These are phyloP conservation scores for Leptodactylus fuscus DNA, from an alignment of 2,113 vertebrate genomes.

Conservation along the genomic window DNA sequence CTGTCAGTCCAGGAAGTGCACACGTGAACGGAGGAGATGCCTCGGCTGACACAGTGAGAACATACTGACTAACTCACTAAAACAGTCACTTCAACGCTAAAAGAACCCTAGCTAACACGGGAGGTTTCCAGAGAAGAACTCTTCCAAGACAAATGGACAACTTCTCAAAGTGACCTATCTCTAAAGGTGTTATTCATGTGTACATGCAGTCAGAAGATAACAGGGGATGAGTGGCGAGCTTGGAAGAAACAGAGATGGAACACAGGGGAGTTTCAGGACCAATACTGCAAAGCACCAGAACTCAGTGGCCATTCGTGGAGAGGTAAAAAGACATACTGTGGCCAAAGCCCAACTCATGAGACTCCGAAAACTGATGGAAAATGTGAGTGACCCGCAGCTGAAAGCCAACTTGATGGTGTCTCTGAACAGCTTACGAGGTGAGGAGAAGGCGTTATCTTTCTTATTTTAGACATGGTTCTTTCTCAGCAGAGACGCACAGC, in stretches of 20 bases:
- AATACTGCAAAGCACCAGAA: constrained; percentile 70
- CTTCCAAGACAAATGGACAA: neutral
- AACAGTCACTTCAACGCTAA: neutral
- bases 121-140: neutral
- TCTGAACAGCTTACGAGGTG: constrained; percentile 79
- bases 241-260: constrained; percentile 38
- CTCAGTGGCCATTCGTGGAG: constrained; percentile 78
- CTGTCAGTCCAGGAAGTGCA: constrained; percentile 33
- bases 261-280: constrained; percentile 71
- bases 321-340: constrained; percentile 77
- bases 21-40: constrained; percentile 31
- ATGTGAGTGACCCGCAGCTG: constrained; percentile 74
- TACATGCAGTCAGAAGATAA: neutral
- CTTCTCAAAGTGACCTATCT: neutral
- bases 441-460: constrained; percentile 44
- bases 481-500: no score
- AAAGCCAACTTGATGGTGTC: constrained; percentile 73
- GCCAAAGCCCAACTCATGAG: constrained; percentile 73
- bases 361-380: constrained; percentile 75
- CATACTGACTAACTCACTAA: neutral
- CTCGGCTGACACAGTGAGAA: constrained; percentile 16
- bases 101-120: neutral
- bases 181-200: constrained; percentile 21
- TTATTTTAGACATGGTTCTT: no score
- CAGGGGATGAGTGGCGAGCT: constrained; percentile 35